Base-by-base conservation (phyloP, 2,888 invertebrate genomes). In the Polydrusus tereticollis region DNA sequence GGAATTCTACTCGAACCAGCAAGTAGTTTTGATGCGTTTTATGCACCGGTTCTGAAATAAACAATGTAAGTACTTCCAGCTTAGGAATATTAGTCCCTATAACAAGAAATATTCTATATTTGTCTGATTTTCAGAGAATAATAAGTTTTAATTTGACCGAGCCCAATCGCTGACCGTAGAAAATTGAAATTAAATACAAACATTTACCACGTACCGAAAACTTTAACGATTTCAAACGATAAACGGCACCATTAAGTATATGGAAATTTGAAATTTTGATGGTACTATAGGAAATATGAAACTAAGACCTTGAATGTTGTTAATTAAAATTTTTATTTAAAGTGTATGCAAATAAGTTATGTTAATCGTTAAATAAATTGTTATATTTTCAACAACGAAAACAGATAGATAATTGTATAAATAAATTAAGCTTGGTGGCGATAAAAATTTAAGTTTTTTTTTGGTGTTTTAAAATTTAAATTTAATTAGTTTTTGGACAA, bases 291-390 rank as follows among this genome's bases (percentile, higher is more conserved):
- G 63, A 69, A 69, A 69, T 60, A 55, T 50, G 64, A 70, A 36
- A 29, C 62, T 16, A 5, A 59, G 47, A 66, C 71, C 71, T 71
- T 71, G 66, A 66, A 41, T 57, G 38, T 59, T 66, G 71, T 66
- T 71, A 71, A 71, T 71, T 71, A 66, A 64, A 50, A 43, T 29
- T 33, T 58, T 59, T 72, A 72, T 72, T 72, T 58, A 72, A 68
- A 60, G 47, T 72, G 50, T 72, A 72, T 72, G 72, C 58, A 68
- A 72, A 72, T 68, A 67, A 50, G 41, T 55, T 60, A 65, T 59
- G 66, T 59, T 60, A 60, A 66, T 60, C 38, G 59, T 65, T 33
- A 60, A 72, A 66, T 55, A 67, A 72, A 66, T 66, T 67, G 62
- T 58, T 60, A 67, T 60, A 67, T 72, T 67, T 63, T 52, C 14